phyloP scores from a whole-genome alignment of 2,888 invertebrate species.

The Stegophylla sp. region DNA sequence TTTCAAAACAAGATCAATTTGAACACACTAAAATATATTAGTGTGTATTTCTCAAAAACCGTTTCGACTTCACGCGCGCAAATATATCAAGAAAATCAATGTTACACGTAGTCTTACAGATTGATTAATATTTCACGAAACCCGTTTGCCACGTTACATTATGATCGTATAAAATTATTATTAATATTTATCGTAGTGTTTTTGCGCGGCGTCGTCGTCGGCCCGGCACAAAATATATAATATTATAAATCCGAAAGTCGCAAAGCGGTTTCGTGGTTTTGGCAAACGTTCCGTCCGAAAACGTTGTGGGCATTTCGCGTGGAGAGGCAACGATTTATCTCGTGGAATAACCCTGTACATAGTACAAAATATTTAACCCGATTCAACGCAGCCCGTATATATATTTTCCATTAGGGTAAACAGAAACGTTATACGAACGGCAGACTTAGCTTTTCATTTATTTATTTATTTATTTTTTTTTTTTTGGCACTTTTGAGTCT shows the following conservation, averaged over 20 bases:
- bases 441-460: background rate
- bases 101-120: too few species aligned
- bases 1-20: too few species aligned
- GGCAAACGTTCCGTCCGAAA: conserved; percentile 21
- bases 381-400: background rate
- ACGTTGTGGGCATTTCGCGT: background rate
- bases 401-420: conserved; percentile 30
- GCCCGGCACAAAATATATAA: background rate
- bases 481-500: conserved; percentile 26
- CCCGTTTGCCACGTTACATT: background rate
- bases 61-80: too few species aligned
- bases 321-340: conserved; percentile 11
- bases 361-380: too few species aligned
- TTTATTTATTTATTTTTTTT: conserved; percentile 16
- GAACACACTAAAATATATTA: too few species aligned
- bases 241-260: conserved; percentile 23
- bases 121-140: background rate
- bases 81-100: too few species aligned
- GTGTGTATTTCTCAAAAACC: too few species aligned
- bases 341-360: background rate
- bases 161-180: background rate
- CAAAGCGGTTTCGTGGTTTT: conserved; percentile 30
- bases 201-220: conserved; percentile 27
- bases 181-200: conserved; percentile 35
- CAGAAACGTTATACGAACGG: background rate